phyloP scores from a whole-genome alignment of 2,113 vertebrate genomes.

The Nicator chloris region DNA sequence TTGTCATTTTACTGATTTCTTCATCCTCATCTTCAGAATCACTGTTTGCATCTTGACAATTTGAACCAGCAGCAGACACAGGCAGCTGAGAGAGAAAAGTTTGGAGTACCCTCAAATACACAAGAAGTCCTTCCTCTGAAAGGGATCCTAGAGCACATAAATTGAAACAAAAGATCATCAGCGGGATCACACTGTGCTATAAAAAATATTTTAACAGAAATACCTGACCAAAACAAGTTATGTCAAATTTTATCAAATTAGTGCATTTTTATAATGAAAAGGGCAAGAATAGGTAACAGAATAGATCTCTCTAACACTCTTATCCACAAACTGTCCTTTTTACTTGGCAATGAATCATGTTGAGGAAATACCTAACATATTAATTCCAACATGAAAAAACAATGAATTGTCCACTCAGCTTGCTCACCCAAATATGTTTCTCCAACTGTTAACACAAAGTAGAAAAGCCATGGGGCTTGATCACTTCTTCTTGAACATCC shows the following conservation, averaged over 20 bases:
- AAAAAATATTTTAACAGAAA: background rate
- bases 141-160: conserved; percentile 75
- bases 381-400: background rate
- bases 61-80: conserved; percentile 74
- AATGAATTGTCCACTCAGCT: background rate
- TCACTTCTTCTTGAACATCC: conserved; percentile 55
- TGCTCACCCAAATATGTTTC: conserved; percentile 86
- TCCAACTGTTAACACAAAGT: conserved; percentile 90
- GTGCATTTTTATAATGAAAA: background rate
- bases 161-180: background rate
- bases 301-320: background rate
- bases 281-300: background rate
- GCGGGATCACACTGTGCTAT: background rate
- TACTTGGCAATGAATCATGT: accelerated
- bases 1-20: conserved; percentile 66
- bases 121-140: conserved; percentile 90
- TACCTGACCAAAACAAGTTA: background rate
- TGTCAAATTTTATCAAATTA: background rate
- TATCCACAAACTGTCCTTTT: background rate
- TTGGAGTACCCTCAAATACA: conserved; percentile 89
- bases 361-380: accelerated
- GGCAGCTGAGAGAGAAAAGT: conserved; percentile 87
- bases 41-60: conserved; percentile 80
- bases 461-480: conserved; percentile 90
- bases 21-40: conserved; percentile 95